These are phyloP conservation scores for Microdon myrmicae DNA, from an alignment of 2,888 invertebrate species.

Conservation along the genomic window DNA sequence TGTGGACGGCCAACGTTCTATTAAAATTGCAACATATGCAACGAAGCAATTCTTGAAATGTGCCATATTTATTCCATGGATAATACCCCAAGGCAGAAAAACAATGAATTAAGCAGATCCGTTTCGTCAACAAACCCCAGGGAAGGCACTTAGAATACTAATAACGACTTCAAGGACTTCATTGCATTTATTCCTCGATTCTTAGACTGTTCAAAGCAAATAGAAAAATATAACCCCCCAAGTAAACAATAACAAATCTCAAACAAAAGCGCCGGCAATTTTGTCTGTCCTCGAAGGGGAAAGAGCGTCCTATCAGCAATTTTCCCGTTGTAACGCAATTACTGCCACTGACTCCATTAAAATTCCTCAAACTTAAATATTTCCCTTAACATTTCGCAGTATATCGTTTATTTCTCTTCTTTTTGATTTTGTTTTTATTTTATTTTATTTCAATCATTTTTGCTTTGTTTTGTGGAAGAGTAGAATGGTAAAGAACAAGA, in stretches of 20 bases:
- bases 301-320: constrained; percentile 14
- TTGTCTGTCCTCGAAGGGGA: constrained; percentile 16
- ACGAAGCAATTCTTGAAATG: no score
- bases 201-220: not conserved
- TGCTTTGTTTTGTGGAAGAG: no score
- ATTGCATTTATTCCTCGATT: constrained; percentile 10
- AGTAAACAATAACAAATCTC: constrained; percentile 28
- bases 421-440: constrained; percentile 20
- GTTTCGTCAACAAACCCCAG: no score
- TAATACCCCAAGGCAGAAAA: no score
- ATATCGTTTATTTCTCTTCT: no score
- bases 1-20: no score
- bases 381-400: constrained; percentile 37
- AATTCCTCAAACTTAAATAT: constrained; percentile 37
- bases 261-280: constrained; percentile 22
- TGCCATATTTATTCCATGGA: no score
- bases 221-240: constrained; percentile 1
- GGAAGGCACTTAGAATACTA: constrained; percentile 15
- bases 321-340: constrained; percentile 45
- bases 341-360: constrained; percentile 43
- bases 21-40: no score
- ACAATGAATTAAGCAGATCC: no score
- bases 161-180: constrained; percentile 26
- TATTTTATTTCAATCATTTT: no score
- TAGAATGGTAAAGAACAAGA: no score